Percentiles rank a stretch among this genome's conserved stretches.
Evolutionary conservation across 2,797 vertebrate species (phyloP).

Genomic region (Phoebastria nigripes): DNA sequence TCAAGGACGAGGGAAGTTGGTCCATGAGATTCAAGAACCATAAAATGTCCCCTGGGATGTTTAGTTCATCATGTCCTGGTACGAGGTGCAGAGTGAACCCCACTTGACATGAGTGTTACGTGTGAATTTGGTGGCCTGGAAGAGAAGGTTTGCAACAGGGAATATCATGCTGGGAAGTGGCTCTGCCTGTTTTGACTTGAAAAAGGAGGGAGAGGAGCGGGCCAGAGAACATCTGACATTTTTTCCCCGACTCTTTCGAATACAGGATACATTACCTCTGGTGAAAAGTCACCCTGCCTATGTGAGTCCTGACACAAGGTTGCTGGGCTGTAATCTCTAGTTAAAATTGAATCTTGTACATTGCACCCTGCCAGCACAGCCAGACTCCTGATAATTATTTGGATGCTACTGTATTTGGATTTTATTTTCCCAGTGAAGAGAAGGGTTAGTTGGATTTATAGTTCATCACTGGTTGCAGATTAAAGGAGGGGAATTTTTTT

Average conservation of each 20-base stretch:
- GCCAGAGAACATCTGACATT: not conserved
- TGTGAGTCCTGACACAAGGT: conserved; percentile 62
- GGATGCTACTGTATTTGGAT: conserved; percentile 58
- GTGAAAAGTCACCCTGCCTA: conserved; percentile 60
- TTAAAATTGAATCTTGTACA: conserved; percentile 74
- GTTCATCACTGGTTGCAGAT: conserved; percentile 39
- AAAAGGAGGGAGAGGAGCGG: not conserved
- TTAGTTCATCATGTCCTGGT: not conserved
- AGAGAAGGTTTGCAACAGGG: not conserved
- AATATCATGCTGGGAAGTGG: not conserved
- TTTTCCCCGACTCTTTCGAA: not conserved
- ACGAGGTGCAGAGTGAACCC: not conserved
- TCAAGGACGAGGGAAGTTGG: conserved; percentile 33
- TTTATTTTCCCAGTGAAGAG: conserved; percentile 59
- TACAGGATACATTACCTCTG: conserved; percentile 38
- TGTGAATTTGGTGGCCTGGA: conserved; percentile 26
- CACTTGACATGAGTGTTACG: not conserved
- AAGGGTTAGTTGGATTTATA: conserved; percentile 49
- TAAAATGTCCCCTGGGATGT: not conserved
- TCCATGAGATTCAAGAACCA: not conserved
- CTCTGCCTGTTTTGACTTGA: not conserved
- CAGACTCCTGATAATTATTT: conserved; percentile 69
- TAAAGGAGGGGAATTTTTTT: conserved; percentile 16
- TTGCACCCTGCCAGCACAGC: conserved; percentile 47
- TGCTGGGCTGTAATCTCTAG: conserved; percentile 67